phyloP scores from a whole-genome alignment of 2,113 vertebrate genomes.

The Sarotherodon lohbergeri region DNA sequence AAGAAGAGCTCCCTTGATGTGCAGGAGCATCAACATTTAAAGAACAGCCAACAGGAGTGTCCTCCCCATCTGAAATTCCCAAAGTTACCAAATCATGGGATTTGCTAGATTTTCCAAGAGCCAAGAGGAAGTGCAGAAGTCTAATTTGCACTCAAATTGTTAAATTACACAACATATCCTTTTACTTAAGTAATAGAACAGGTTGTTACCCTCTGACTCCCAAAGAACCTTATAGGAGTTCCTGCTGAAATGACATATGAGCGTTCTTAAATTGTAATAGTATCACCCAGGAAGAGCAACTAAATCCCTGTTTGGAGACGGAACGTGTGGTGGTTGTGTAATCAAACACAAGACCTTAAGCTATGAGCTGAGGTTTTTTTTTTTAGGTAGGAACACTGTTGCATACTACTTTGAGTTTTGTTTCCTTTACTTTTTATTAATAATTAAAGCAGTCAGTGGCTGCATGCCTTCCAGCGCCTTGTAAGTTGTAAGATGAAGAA shows the following conservation, averaged over 20 bases:
- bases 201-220: background rate
- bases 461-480: background rate
- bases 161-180: background rate
- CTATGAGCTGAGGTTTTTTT: rapidly evolving
- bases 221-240: background rate
- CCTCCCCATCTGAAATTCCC: background rate
- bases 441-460: background rate
- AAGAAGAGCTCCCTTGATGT: constrained; percentile 30
- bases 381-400: background rate
- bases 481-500: background rate
- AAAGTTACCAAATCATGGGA: background rate
- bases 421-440: background rate
- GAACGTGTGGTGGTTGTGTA: background rate
- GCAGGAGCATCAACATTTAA: background rate
- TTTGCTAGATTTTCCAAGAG: background rate
- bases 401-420: background rate
- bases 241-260: background rate
- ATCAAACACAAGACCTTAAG: background rate
- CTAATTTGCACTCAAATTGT: background rate
- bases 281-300: background rate
- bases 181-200: background rate
- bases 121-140: background rate
- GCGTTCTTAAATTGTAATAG: background rate
- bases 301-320: background rate
- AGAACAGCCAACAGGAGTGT: background rate